Base-by-base conservation (phyloP, 2,888 invertebrate genomes). In the Tinea trinotella region DNA sequence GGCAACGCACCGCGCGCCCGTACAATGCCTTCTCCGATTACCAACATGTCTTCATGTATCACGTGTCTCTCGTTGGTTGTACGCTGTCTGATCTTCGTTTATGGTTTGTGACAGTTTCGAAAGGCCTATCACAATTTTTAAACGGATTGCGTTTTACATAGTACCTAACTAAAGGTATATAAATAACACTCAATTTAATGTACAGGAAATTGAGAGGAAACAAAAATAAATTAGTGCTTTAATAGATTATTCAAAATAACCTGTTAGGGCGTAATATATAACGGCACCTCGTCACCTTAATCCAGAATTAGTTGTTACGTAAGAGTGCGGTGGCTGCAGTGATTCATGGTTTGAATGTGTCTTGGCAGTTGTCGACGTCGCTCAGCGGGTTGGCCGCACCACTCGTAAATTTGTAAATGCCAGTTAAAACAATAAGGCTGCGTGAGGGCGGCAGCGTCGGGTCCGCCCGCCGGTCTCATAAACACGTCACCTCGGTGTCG, bases 21-120 rank as follows among this genome's bases (percentile, higher is more conserved):
- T 75, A 85, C 81, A 85, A 85, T 84, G 69, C 74, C 76, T 72
- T 76, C 83, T 85, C 83, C 73, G 77, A 64, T 85, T 85, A 84
- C 84, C 63, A 70, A 61, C 74, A 71, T 70, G 74, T 83, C 80
- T 81, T 76, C 79, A 71, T 77, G 74, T 76, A 80, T 83, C 72
- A 72, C 74, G 71, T 75, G 76, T 72, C 52, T 40, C 22, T 30
- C 36, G n/a, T 18, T 36, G 3, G 44, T 40, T 40, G 40, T 40
- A 40, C 40, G 40, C 40, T 40, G 40, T 40, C 15, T 40, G 15
- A 40, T 40, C 40, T 40, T 40, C 40, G 12, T 40, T 40, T 15
- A 40, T 40, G 30, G 30, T 30, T 30, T 30, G 30, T 30, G 30
- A 30, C 30, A 30, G 30, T 30, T 30, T 30, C 30, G 30, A 30